A percentile compares a stretch with the other conserved stretches of the same genome.
phyloP scores from a whole-genome alignment of 2,113 vertebrate species.

The Gobio gobio region DNA sequence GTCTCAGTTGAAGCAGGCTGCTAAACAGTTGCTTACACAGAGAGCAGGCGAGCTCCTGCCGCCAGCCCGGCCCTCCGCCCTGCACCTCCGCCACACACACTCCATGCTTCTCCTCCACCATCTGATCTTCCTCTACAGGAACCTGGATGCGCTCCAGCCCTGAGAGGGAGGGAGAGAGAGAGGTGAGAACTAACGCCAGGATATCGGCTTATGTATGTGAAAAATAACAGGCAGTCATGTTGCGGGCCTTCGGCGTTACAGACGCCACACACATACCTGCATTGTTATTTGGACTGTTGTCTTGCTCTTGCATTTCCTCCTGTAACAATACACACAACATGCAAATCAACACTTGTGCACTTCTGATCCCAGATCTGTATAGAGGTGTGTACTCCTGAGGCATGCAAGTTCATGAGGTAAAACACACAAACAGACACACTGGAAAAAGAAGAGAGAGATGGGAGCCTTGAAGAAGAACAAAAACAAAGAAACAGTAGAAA shows the following conservation, averaged over 20 bases:
- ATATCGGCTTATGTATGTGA: conserved; percentile 46
- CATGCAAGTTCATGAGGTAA: conserved; percentile 65
- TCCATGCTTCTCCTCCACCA: conserved; percentile 68
- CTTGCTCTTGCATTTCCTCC: conserved; percentile 66
- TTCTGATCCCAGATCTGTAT: conserved; percentile 63
- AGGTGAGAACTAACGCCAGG: conserved; percentile 47
- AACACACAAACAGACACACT: conserved; percentile 23
- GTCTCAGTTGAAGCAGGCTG: conserved; percentile 75
- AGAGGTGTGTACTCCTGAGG: conserved; percentile 60
- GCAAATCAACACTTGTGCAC: conserved; percentile 61
- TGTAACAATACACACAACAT: conserved; percentile 69
- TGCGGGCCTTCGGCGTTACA: conserved; percentile 7
- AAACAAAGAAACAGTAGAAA: conserved; percentile 45
- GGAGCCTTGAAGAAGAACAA: conserved; percentile 22
- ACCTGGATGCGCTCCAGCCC: conserved; percentile 69
- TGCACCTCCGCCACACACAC: conserved; percentile 63
- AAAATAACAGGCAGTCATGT: conserved; percentile 47
- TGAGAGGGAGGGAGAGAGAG: conserved; percentile 48
- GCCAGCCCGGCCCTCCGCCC: conserved; percentile 64
- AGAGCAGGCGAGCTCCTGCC: conserved; percentile 76
- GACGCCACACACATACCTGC: conserved; percentile 66
- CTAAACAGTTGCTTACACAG: conserved; percentile 81
- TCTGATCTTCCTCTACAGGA: conserved; percentile 63
- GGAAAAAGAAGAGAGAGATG: conserved; percentile 32
- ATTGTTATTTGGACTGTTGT: conserved; percentile 53